These are phyloP conservation scores for Drosophila neoperkinsi DNA, from an alignment of 2,888 invertebrate species.

Conservation along the genomic window DNA sequence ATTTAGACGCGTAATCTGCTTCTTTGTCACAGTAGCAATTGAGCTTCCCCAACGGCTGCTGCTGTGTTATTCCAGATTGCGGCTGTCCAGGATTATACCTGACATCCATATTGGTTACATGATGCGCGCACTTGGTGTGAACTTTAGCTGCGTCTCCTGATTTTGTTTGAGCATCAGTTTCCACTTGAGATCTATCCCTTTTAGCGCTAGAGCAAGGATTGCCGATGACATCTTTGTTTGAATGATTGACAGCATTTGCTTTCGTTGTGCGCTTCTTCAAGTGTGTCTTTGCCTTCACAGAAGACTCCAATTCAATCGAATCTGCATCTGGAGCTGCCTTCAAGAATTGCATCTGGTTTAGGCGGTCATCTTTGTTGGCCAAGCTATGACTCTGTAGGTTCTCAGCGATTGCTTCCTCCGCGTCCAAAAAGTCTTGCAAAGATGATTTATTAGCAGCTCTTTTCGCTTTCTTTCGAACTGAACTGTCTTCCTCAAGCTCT, in stretches of 20 bases:
- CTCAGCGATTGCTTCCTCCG: not conserved
- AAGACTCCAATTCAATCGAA: slow-evolving; percentile 1
- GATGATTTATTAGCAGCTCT: not conserved
- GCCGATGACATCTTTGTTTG: not conserved
- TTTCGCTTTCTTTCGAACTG: not conserved
- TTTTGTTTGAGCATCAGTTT: slow-evolving; percentile 3
- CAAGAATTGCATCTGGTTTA: not conserved
- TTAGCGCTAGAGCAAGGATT: not conserved
- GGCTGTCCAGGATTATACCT: slow-evolving; percentile 25
- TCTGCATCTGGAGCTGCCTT: slow-evolving; percentile 2
- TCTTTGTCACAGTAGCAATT: slow-evolving; percentile 3
- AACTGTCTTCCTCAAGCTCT: not conserved
- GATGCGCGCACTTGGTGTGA: not conserved
- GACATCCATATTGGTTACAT: slow-evolving; percentile 17
- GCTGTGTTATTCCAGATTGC: not conserved
- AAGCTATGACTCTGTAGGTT: too few species aligned
- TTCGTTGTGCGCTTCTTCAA: slow-evolving; percentile 14
- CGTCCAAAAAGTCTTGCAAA: slow-evolving; percentile 16
- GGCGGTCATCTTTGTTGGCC: too few species aligned
- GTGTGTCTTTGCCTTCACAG: not conserved
- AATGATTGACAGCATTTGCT: not conserved
- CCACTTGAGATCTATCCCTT: not conserved
- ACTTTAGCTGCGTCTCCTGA: too few species aligned
- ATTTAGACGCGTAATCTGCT: slow-evolving; percentile 55
- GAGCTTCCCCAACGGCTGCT: not conserved